These are phyloP conservation scores for Tineola bisselliella DNA, from an alignment of 2,888 invertebrate genomes.

Conservation along the genomic window DNA sequence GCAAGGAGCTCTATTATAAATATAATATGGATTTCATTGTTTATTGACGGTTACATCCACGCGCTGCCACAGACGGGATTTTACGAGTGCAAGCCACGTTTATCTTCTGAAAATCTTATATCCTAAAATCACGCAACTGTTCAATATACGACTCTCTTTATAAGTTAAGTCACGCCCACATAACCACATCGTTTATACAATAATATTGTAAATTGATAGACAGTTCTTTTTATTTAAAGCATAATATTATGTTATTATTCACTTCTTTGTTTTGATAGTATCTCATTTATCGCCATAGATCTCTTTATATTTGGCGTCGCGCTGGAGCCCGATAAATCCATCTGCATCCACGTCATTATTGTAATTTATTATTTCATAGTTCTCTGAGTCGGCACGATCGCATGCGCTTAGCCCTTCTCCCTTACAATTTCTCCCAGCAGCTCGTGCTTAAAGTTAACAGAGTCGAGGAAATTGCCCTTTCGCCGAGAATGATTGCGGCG, in stretches of 20 bases:
- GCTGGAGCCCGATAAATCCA: slow-evolving; percentile 24
- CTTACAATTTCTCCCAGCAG: slow-evolving; percentile 38
- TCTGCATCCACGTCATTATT: slow-evolving; percentile 35
- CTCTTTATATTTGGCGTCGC: slow-evolving; percentile 1
- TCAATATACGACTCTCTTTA: background rate
- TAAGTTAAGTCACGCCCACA: background rate
- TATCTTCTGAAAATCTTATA: background rate
- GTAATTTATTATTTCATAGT: slow-evolving; percentile 53
- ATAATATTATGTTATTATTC: background rate
- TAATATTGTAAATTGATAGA: background rate
- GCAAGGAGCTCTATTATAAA: no score
- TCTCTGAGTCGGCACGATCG: slow-evolving; percentile 39
- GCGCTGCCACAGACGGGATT: background rate
- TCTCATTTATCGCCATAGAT: background rate
- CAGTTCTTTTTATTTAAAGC: background rate
- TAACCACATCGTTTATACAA: background rate
- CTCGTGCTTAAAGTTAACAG: slow-evolving; percentile 50
- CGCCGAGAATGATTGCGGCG: slow-evolving; percentile 48
- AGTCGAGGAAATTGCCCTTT: slow-evolving; percentile 56
- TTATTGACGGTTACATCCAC: background rate
- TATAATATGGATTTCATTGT: no score
- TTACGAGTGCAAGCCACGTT: background rate
- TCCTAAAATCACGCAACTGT: slow-evolving; percentile 1
- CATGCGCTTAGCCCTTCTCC: slow-evolving; percentile 26
- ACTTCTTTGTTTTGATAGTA: background rate